Percentiles rank a stretch among this genome's conserved stretches.
These are phyloP conservation scores for Echinarachnius parma DNA, from an alignment of 53 echinoderm and acorn worm genomes.

Conservation along the genomic window DNA sequence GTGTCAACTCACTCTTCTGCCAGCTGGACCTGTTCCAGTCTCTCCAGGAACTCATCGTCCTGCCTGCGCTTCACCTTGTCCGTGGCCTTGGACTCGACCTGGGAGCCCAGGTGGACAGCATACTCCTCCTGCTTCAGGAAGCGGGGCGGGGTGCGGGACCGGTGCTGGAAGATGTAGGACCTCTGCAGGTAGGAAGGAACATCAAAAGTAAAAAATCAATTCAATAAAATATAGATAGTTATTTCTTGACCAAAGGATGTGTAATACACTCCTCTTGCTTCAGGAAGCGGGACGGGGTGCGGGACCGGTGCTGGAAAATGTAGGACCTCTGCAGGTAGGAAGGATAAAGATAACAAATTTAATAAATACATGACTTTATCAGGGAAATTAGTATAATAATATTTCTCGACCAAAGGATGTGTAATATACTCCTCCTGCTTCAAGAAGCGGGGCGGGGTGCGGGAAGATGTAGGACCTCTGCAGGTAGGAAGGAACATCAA, in stretches of 20 bases:
- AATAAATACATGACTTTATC: too few species aligned
- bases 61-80: slow-evolving; percentile 57
- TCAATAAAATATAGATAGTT: too few species aligned
- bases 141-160: slow-evolving; percentile 75
- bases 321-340: slow-evolving; percentile 90
- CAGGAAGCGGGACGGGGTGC: slow-evolving; percentile 81
- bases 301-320: slow-evolving; percentile 73
- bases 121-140: slow-evolving; percentile 88
- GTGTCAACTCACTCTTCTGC: slow-evolving; percentile 87
- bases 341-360: too few species aligned
- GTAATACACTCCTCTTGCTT: slow-evolving; percentile 80
- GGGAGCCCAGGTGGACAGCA: slow-evolving; percentile 60
- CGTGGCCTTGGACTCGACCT: slow-evolving; percentile 78
- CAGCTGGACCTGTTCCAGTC: slow-evolving; percentile 94
- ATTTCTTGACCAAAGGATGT: too few species aligned
- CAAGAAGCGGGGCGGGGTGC: slow-evolving; percentile 82
- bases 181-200: slow-evolving; percentile 76
- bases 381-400: too few species aligned
- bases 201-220: too few species aligned
- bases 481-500: too few species aligned
- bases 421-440: slow-evolving; percentile 80
- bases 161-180: slow-evolving; percentile 88
- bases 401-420: too few species aligned
- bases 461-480: slow-evolving; percentile 93
- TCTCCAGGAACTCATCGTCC: slow-evolving; percentile 87